Conservation (phyloP, 2,888 invertebrate species). For the Melipona bicolor region DNA sequence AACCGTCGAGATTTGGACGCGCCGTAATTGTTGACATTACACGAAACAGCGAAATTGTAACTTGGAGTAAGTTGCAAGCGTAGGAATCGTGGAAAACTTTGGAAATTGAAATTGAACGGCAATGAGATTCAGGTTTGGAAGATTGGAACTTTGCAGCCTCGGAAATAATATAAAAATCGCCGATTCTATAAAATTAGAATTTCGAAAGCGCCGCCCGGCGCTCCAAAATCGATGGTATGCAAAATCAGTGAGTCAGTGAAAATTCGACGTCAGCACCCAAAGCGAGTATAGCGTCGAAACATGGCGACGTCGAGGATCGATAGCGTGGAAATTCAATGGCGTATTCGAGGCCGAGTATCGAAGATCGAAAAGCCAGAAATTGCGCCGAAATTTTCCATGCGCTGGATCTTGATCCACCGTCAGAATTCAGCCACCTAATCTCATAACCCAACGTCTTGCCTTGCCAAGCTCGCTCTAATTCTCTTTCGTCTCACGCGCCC, state of each 20-base stretch:
- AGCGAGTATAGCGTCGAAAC: neutral
- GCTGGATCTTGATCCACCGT: neutral
- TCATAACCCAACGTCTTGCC: neutral
- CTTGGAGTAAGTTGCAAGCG: too few species aligned
- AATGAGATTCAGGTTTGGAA: too few species aligned
- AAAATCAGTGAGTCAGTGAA: neutral
- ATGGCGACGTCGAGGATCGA: neutral
- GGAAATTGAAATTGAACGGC: too few species aligned
- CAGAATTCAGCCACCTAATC: neutral
- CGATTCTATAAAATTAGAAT: neutral
- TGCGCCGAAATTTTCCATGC: neutral
- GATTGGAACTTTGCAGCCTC: too few species aligned
- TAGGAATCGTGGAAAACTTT: too few species aligned
- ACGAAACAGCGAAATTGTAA: too few species aligned
- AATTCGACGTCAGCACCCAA: too few species aligned
- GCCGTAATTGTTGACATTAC: too few species aligned
- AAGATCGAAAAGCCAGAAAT: neutral
- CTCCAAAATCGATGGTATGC: neutral
- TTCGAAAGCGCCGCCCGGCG: neutral
- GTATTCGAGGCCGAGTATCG: neutral
- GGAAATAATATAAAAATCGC: too few species aligned
- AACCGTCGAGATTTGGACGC: too few species aligned
- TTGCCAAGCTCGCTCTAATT: neutral
- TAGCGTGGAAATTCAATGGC: neutral
- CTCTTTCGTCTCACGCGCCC: neutral